These are phyloP conservation scores for Drosophila melanica DNA, from an alignment of 1,140 invertebrate species.

Conservation along the genomic window DNA sequence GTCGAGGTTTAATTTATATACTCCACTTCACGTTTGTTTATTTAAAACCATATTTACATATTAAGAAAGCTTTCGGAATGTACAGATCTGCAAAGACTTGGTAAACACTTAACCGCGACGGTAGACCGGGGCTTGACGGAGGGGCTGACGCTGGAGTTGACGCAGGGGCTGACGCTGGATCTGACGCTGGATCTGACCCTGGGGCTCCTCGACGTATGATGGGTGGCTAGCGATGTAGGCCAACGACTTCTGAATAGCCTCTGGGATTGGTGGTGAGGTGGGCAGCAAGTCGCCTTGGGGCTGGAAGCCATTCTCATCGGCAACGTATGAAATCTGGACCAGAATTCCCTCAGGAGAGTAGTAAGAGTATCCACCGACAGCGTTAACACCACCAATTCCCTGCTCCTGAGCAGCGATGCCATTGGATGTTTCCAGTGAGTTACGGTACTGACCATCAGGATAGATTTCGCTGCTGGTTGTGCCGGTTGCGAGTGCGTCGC, in stretches of 20 bases:
- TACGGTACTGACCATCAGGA: constrained; percentile 85
- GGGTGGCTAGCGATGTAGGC: constrained; percentile 86
- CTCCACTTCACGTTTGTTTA: constrained; percentile 28
- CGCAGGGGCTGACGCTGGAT: neutral
- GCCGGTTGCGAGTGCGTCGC: constrained; percentile 42
- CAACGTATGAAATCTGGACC: constrained; percentile 87
- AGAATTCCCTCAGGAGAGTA: constrained; percentile 84
- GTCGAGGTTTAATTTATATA: neutral
- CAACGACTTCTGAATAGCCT: constrained; percentile 86
- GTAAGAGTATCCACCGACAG: constrained; percentile 56
- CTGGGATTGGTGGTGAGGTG: constrained; percentile 92
- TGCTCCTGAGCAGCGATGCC: constrained; percentile 86
- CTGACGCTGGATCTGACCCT: neutral
- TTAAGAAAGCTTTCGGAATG: constrained; percentile 23
- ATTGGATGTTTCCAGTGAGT: constrained; percentile 86
- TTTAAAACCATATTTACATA: constrained; percentile 11
- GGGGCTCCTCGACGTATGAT: constrained; percentile 46
- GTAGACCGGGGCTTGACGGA: too few relatives aligned
- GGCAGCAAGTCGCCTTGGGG: constrained; percentile 89
- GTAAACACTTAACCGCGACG: constrained; percentile 13
- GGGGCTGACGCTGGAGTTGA: neutral
- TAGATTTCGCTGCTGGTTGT: constrained; percentile 84
- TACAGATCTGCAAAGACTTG: neutral
- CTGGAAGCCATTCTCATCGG: constrained; percentile 91
- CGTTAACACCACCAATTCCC: constrained; percentile 70